phyloP scores from a whole-genome alignment of 2,888 invertebrate genomes.

The Tupiocoris notatus region DNA sequence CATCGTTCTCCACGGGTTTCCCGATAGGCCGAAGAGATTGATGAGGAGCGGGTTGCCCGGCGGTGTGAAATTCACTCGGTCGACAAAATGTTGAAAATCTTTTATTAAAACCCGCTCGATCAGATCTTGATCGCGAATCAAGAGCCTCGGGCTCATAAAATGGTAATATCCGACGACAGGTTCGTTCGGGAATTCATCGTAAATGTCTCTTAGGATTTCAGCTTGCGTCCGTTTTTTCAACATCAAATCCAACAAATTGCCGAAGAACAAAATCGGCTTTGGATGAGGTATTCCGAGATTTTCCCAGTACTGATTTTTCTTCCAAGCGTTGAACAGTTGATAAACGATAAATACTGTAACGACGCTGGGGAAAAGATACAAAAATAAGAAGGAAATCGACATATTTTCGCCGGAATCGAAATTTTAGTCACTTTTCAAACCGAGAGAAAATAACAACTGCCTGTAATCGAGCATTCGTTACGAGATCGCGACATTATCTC shows the following conservation, averaged over 20 bases:
- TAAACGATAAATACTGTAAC: not conserved
- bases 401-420: too few species aligned
- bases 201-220: not conserved
- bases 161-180: conserved; percentile 25
- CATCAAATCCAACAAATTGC: conserved; percentile 23
- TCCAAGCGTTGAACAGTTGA: not conserved
- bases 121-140: not conserved
- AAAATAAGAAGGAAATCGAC: too few species aligned
- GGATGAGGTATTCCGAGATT: not conserved
- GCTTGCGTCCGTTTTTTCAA: not conserved
- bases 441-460: too few species aligned
- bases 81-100: conserved; percentile 31
- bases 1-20: conserved; percentile 10
- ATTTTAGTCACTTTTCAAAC: too few species aligned
- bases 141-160: not conserved
- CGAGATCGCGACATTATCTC: too few species aligned
- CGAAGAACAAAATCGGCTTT: conserved; percentile 36
- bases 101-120: conserved; percentile 21
- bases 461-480: too few species aligned
- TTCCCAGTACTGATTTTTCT: not conserved
- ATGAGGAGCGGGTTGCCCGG: conserved; percentile 8
- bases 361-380: not conserved
- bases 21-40: conserved; percentile 18
- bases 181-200: conserved; percentile 7
- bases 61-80: not conserved